These are phyloP conservation scores for Cephalopachus bancanus DNA, from an alignment of 2,797 vertebrate genomes.

Conservation along the genomic window DNA sequence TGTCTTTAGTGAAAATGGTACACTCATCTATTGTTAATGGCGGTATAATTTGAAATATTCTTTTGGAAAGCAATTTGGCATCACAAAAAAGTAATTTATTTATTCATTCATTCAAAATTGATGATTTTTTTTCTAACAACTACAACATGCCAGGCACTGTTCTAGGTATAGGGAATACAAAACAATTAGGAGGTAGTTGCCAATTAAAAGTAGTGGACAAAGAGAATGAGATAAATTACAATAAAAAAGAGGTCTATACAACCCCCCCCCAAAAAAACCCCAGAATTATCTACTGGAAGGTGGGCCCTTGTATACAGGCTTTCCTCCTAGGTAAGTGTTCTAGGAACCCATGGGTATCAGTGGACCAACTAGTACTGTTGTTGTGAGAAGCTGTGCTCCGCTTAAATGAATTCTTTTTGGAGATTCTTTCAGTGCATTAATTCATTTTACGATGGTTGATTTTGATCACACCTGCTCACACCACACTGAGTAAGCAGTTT, in stretches of 20 bases:
- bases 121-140: not conserved
- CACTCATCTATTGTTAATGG: not conserved
- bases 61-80: slow-evolving; percentile 21
- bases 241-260: not conserved
- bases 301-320: too few relatives aligned
- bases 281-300: too few relatives aligned
- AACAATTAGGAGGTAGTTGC: not conserved
- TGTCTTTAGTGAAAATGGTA: not conserved
- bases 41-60: not conserved
- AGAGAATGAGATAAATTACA: not conserved
- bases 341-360: too few relatives aligned
- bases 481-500: too few relatives aligned
- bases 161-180: not conserved
- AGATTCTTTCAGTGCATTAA: too few relatives aligned
- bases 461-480: too few relatives aligned
- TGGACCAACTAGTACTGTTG: too few relatives aligned
- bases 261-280: too few relatives aligned
- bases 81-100: not conserved
- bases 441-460: too few relatives aligned
- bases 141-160: not conserved
- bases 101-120: not conserved
- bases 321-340: too few relatives aligned
- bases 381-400: too few relatives aligned
- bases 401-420: too few relatives aligned
- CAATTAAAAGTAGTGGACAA: not conserved